These are phyloP conservation scores for Papio anubis DNA, from an alignment of 2,113 vertebrate species.

Conservation along the genomic window DNA sequence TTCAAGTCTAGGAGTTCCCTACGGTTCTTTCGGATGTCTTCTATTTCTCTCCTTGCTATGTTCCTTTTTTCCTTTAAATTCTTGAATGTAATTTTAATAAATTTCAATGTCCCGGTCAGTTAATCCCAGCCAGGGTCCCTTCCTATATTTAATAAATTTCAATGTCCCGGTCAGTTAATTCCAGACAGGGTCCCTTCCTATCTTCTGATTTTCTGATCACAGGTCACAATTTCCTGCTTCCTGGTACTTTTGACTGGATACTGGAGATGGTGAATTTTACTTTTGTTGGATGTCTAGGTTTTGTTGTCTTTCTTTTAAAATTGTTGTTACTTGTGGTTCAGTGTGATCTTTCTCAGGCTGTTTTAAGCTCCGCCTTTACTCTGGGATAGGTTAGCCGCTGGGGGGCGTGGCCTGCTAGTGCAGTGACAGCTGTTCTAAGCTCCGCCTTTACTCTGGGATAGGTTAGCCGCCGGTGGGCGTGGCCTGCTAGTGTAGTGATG, in stretches of 20 bases:
- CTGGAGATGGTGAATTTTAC: neutral
- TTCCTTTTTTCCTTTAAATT: neutral
- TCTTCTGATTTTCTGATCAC: neutral
- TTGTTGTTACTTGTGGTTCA: neutral
- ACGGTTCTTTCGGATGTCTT: accelerated
- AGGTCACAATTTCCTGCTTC: neutral
- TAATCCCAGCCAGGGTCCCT: neutral
- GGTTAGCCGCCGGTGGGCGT: accelerated
- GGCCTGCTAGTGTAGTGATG: neutral
- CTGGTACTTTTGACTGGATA: too few relatives aligned
- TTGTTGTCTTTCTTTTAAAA: neutral
- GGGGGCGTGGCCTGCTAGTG: neutral
- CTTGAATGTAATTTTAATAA: neutral
- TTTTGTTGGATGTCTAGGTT: neutral
- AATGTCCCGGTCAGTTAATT: neutral
- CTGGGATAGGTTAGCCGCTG: too few relatives aligned
- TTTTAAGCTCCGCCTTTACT: too few relatives aligned
- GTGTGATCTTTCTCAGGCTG: neutral
- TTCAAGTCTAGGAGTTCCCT: neutral
- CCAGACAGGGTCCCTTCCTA: neutral
- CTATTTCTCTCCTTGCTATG: neutral
- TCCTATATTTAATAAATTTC: too few relatives aligned
- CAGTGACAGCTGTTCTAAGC: neutral
- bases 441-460: neutral
- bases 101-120: neutral